Percentiles rank a stretch among this genome's conserved stretches.
phyloP scores from a whole-genome alignment of 2,888 invertebrate species.

The Mesorhabditis sp. region DNA sequence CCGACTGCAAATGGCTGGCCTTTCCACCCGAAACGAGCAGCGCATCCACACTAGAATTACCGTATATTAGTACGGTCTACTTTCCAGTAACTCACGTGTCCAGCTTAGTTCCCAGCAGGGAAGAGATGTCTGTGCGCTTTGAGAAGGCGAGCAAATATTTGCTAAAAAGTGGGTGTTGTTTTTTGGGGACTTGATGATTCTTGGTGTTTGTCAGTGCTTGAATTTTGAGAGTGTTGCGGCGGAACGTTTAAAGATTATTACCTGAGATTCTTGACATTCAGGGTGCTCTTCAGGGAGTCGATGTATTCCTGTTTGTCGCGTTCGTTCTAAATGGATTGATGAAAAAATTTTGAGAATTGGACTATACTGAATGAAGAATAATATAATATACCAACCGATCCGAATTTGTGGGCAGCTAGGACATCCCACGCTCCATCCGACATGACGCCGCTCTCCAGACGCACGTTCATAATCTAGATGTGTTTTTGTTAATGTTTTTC shows the following conservation, averaged over 20 bases:
- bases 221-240: not conserved
- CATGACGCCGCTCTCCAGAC: slow-evolving; percentile 73
- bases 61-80: not conserved
- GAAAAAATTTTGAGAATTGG: slow-evolving; percentile 1
- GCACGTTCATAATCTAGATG: slow-evolving; percentile 75
- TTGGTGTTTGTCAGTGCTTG: no score
- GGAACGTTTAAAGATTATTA: slow-evolving; percentile 10
- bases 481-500: not conserved
- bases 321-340: not conserved
- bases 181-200: no score
- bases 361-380: not conserved
- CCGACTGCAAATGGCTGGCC: slow-evolving; percentile 75
- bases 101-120: slow-evolving; percentile 52
- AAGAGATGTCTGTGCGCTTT: slow-evolving; percentile 51
- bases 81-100: slow-evolving; percentile 38
- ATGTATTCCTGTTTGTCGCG: slow-evolving; percentile 38
- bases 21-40: slow-evolving; percentile 77
- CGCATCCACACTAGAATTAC: slow-evolving; percentile 67
- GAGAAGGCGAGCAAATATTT: slow-evolving; percentile 52
- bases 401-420: slow-evolving; percentile 83
- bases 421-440: slow-evolving; percentile 83
- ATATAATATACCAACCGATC: slow-evolving; percentile 72
- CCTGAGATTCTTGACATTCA: slow-evolving; percentile 51
- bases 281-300: slow-evolving; percentile 47
- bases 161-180: not conserved